Evolutionary conservation across 2,888 invertebrate species (phyloP).

Genomic region (Baccha elongata): DNA sequence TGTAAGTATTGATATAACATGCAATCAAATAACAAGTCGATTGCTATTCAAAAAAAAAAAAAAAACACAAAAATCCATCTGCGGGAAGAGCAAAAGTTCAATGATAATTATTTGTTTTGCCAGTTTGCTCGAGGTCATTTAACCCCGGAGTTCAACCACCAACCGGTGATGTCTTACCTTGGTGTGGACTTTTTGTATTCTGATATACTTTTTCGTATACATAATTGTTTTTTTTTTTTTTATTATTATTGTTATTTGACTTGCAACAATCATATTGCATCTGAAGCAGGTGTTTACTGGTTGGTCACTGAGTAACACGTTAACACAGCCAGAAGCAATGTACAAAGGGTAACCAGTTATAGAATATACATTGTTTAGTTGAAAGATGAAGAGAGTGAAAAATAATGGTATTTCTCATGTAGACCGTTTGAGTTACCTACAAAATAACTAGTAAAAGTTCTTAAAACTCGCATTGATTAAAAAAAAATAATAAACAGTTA

Average conservation of each 20-base stretch:
- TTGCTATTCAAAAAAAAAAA: slow-evolving; percentile 11
- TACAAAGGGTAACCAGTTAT: slow-evolving; percentile 12
- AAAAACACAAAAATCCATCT: slow-evolving; percentile 57
- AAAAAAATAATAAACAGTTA: too few relatives aligned
- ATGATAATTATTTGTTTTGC: slow-evolving; percentile 74
- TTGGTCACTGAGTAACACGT: slow-evolving; percentile 36
- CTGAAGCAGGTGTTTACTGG: slow-evolving; percentile 71
- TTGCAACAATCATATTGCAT: slow-evolving; percentile 72
- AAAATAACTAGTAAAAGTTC: too few relatives aligned
- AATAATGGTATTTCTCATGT: neutral
- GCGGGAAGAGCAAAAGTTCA: slow-evolving; percentile 68
- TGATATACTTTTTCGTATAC: slow-evolving; percentile 24
- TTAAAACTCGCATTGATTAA: too few relatives aligned
- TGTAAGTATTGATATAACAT: too few relatives aligned
- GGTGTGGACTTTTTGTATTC: slow-evolving; percentile 26
- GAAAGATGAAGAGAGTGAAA: neutral
- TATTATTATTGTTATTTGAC: neutral
- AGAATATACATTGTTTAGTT: slow-evolving; percentile 5
- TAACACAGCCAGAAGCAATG: slow-evolving; percentile 47
- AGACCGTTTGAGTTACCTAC: neutral
- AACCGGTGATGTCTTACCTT: slow-evolving; percentile 9
- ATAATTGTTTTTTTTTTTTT: slow-evolving; percentile 40
- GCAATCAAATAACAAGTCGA: slow-evolving; percentile 49
- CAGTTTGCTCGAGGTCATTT: slow-evolving; percentile 71
- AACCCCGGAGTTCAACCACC: slow-evolving; percentile 72